Evolutionary conservation across 2,888 invertebrate species (phyloP).

Genomic region (Strigamia transsilvanica): DNA sequence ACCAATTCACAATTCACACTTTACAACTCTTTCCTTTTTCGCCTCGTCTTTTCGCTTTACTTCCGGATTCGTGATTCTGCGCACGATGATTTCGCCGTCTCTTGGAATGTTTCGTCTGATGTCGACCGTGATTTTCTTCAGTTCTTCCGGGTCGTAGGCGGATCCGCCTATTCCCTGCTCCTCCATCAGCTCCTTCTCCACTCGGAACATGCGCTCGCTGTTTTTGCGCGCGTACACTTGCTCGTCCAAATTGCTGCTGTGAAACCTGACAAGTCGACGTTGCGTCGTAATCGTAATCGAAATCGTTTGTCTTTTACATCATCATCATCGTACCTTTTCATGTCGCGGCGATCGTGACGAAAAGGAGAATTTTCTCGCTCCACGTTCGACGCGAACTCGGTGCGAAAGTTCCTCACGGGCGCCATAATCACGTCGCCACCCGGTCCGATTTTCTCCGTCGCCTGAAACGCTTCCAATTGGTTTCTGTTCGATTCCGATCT

Average conservation of each 20-base stretch:
- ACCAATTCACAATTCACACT: too few species aligned
- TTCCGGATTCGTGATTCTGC: constrained; percentile 34
- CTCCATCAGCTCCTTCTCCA: not conserved
- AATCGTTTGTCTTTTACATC: not conserved
- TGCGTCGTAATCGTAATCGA: not conserved
- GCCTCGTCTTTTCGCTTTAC: not conserved
- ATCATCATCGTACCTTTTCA: not conserved
- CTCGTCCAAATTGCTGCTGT: too few species aligned
- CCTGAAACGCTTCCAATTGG: too few species aligned
- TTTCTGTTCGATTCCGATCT: too few species aligned
- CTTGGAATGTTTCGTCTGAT: constrained; percentile 40
- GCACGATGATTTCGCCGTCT: constrained; percentile 15
- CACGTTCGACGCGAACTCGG: not conserved
- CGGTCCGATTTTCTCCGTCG: too few species aligned
- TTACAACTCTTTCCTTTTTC: too few species aligned
- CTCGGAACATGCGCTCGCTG: not conserved
- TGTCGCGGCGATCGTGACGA: not conserved
- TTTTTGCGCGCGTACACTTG: too few species aligned
- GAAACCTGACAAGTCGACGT: too few species aligned
- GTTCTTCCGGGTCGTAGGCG: constrained; percentile 35
- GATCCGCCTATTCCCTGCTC: not conserved
- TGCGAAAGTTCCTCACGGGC: not conserved
- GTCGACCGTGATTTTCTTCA: constrained; percentile 51
- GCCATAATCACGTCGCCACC: too few species aligned
- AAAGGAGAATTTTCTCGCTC: not conserved